phyloP scores from a whole-genome alignment of 2,113 vertebrate genomes.

The Eidolon helvum region DNA sequence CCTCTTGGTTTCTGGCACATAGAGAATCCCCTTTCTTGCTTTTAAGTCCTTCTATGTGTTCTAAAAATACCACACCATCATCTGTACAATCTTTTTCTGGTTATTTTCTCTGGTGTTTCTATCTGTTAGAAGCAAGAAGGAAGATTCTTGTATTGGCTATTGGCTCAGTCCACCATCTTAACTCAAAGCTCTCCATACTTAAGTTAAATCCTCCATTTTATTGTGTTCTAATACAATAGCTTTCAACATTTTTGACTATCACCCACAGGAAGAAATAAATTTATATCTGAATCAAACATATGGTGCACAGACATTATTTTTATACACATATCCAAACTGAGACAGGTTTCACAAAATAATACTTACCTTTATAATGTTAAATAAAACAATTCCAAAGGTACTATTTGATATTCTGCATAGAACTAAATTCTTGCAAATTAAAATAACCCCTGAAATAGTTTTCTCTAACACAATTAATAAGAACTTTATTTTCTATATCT shows the following conservation, averaged over 20 bases:
- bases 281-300: conserved; percentile 30
- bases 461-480: conserved; percentile 22
- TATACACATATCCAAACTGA: background rate
- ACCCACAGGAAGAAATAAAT: background rate
- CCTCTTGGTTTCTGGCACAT: background rate
- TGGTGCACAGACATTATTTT: background rate
- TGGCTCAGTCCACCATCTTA: background rate
- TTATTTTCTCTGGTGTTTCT: conserved; percentile 36
- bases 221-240: background rate
- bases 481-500: conserved; percentile 1
- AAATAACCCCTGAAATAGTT: conserved; percentile 17
- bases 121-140: background rate
- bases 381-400: background rate
- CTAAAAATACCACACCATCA: conserved; percentile 23
- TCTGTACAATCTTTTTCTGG: background rate
- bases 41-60: background rate
- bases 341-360: conserved; percentile 1
- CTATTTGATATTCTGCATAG: conserved; percentile 14
- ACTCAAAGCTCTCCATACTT: background rate
- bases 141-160: background rate
- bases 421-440: conserved; percentile 39
- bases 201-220: conserved; percentile 1
- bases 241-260: background rate
- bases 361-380: conserved; percentile 4
- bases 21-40: background rate